Evolutionary conservation across 2,888 invertebrate genomes (phyloP).

Genomic region (Halictus quadricinctus): DNA sequence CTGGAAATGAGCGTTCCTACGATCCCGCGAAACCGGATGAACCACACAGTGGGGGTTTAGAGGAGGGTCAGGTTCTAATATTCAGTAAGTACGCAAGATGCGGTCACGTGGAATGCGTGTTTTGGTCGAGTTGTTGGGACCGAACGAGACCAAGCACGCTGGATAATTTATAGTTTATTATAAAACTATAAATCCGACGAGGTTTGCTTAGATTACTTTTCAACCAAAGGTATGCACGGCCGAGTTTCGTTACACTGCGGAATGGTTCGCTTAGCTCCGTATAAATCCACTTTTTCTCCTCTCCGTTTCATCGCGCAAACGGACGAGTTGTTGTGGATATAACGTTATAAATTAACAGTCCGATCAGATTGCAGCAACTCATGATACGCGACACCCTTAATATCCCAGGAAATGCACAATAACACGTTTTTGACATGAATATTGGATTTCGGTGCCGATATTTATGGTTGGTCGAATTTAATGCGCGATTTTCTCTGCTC

Average conservation of each 20-base stretch:
- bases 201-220: neutral
- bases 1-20: constrained; percentile 44
- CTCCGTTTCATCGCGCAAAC: neutral
- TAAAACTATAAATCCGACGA: neutral
- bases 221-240: neutral
- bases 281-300: neutral
- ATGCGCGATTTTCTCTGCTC: neutral
- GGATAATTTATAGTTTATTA: neutral
- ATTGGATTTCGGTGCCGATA: neutral
- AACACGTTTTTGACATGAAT: neutral
- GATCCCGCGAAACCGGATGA: constrained; percentile 16
- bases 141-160: neutral
- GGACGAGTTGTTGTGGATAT: neutral
- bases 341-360: neutral
- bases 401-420: neutral
- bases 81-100: constrained; percentile 16
- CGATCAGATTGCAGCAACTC: neutral
- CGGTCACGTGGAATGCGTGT: neutral
- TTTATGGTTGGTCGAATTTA: neutral
- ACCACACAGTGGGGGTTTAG: neutral
- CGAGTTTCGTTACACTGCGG: neutral
- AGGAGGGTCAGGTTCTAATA: constrained; percentile 25
- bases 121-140: neutral
- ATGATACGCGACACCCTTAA: neutral
- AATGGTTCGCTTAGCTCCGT: neutral